phyloP scores from a whole-genome alignment of 2,888 invertebrate genomes.

The Caenorhabditis sp. region DNA sequence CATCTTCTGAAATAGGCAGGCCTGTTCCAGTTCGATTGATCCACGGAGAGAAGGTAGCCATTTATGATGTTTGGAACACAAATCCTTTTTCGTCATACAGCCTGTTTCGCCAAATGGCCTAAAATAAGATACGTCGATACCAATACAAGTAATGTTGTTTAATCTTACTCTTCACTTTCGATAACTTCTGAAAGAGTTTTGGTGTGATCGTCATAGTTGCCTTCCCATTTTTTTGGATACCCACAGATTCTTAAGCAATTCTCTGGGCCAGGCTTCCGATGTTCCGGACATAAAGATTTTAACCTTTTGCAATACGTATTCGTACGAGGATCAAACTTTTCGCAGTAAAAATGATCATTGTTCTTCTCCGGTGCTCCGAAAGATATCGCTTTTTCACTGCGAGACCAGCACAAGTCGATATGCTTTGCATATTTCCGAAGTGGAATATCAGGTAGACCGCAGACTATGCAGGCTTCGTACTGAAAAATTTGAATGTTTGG shows the following conservation, averaged over 20 bases:
- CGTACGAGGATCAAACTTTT: slow-evolving; percentile 90
- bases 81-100: slow-evolving; percentile 65
- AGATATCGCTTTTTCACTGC: slow-evolving; percentile 74
- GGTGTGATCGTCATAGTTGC: neutral
- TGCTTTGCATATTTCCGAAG: slow-evolving; percentile 66
- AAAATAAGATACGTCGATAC: no score
- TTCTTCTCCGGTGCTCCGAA: slow-evolving; percentile 83
- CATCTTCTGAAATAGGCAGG: slow-evolving; percentile 64
- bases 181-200: slow-evolving; percentile 40
- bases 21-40: slow-evolving; percentile 72
- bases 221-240: slow-evolving; percentile 66
- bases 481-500: slow-evolving; percentile 25
- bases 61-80: slow-evolving; percentile 70
- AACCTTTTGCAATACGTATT: slow-evolving; percentile 95
- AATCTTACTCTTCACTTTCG: slow-evolving; percentile 38
- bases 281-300: slow-evolving; percentile 96
- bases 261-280: slow-evolving; percentile 84
- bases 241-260: slow-evolving; percentile 60
- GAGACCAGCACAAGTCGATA: slow-evolving; percentile 75
- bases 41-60: slow-evolving; percentile 74
- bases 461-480: slow-evolving; percentile 44
- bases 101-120: slow-evolving; percentile 67
- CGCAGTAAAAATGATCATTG: slow-evolving; percentile 91
- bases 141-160: neutral
- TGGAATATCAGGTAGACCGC: slow-evolving; percentile 40